Conservation (phyloP, 2,888 invertebrate species). For the Lacanobia oleracea region DNA sequence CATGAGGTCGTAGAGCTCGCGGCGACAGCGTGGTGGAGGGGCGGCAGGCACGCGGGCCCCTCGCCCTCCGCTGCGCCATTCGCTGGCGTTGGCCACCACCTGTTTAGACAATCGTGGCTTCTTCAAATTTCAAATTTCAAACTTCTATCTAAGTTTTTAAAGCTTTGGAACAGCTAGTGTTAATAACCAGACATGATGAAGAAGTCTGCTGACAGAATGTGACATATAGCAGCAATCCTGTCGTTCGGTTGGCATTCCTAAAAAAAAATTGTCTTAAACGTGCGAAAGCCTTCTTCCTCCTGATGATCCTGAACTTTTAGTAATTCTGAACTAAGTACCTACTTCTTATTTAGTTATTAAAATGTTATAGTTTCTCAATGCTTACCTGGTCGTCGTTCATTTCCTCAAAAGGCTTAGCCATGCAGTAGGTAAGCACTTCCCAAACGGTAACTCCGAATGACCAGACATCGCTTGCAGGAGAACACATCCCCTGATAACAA, state of each 20-base stretch:
- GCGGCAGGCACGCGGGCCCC: slow-evolving; percentile 88
- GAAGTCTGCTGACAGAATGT: neutral
- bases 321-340: neutral
- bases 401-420: slow-evolving; percentile 95
- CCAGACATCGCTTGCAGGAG: slow-evolving; percentile 97
- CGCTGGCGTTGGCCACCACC: slow-evolving; percentile 92
- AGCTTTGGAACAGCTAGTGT: neutral
- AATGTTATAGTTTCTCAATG: neutral
- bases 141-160: neutral
- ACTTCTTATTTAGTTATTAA: neutral
- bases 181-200: neutral
- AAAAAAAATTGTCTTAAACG: neutral
- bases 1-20: slow-evolving; percentile 97
- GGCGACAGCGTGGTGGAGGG: slow-evolving; percentile 94
- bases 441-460: slow-evolving; percentile 97
- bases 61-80: slow-evolving; percentile 90
- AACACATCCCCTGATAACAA: slow-evolving; percentile 94
- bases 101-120: slow-evolving; percentile 80
- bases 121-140: neutral
- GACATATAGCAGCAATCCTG: too few species aligned
- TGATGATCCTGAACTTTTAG: neutral
- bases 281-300: neutral
- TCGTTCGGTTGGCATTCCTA: too few species aligned
- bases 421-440: slow-evolving; percentile 96
- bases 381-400: slow-evolving; percentile 95